Conservation (phyloP, 2,888 invertebrate species). For the Cyclophora albipunctata region DNA sequence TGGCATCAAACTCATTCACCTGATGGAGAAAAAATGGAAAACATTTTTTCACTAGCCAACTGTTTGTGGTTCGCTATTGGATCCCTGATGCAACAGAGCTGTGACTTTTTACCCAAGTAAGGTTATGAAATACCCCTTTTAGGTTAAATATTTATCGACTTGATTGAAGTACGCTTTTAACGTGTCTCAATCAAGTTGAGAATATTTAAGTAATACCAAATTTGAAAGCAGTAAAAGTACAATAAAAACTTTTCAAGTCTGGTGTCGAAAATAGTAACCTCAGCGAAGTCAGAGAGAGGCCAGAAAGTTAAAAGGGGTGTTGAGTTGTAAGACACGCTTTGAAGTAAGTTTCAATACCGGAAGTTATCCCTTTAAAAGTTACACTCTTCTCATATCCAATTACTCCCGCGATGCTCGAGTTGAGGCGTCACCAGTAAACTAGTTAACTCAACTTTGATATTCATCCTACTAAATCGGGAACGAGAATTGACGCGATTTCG, state of each 20-base stretch:
- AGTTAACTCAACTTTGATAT: slow-evolving; percentile 17
- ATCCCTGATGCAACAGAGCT: slow-evolving; percentile 96
- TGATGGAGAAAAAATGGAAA: slow-evolving; percentile 90
- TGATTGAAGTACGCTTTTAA: slow-evolving; percentile 1
- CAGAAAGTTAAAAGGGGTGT: slow-evolving; percentile 25
- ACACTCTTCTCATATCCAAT: slow-evolving; percentile 17
- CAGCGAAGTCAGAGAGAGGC: slow-evolving; percentile 61
- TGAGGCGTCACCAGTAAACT: slow-evolving; percentile 15
- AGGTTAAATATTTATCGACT: slow-evolving; percentile 4
- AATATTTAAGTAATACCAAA: slow-evolving; percentile 9
- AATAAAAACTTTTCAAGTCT: slow-evolving; percentile 29
- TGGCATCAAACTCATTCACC: slow-evolving; percentile 94
- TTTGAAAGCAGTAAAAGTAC: slow-evolving; percentile 11
- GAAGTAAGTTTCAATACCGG: slow-evolving; percentile 25
- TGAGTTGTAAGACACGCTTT: slow-evolving; percentile 31
- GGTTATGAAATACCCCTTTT: slow-evolving; percentile 42
- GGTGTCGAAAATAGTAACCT: slow-evolving; percentile 52
- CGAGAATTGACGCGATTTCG: slow-evolving; percentile 12
- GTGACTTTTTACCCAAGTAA: slow-evolving; percentile 96
- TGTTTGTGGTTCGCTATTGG: slow-evolving; percentile 98
- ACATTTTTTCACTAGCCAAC: slow-evolving; percentile 93
- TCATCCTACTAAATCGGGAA: slow-evolving; percentile 10
- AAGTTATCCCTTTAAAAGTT: slow-evolving; percentile 17
- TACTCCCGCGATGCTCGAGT: slow-evolving; percentile 13
- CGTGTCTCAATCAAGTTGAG: not conserved